Base-by-base conservation (phyloP, 2,888 invertebrate genomes). In the Xanthostigma xanthostigma region DNA sequence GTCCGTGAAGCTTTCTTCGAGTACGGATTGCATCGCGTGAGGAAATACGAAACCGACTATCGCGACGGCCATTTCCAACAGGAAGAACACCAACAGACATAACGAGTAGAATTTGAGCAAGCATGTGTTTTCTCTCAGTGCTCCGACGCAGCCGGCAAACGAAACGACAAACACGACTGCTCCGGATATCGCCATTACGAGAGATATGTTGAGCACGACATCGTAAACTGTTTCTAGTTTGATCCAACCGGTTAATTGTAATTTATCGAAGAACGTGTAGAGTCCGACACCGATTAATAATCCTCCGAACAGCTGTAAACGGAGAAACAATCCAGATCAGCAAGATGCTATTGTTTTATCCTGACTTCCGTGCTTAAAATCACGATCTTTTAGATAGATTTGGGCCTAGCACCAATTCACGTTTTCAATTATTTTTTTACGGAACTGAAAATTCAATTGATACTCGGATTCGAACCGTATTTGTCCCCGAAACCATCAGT, bases 1-100 rank as follows among this genome's bases (percentile, higher is more conserved):
- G 62, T 92, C 91, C 0, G 91, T 90, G 60, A 94, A 84, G 53
- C 87, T 86, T 57, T 83, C 83, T 62, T 91, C 90, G 42, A 94
- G 65, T 42, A 89, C 71, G 0, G 86, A 81, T 62, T 90, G 87
- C 67, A 93, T 81, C 14, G 88, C 83, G 56, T 90, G 85, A 6
- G 93, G 92, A 65, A 92, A 94, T 40, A 94, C 89, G 69, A 95
- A 94, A 10, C 91, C 92, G 62, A 93, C 80, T 33, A 93, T 87
- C 1, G 92, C 93, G 45, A 91, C 81, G 0, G 84, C 87, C 83
- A 94, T 88, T 72, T 94, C 92, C 62, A 91, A 74, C 43, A 94
- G 72, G 63, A 95, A 94, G 57, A 95, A 84, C 53, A 93, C 74
- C 43, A 93, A 70, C 54, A 95, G 74, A 62, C 89, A 89, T 54